phyloP scores from a whole-genome alignment of 1,140 invertebrate genomes.

The Hylaeus anthracinus region DNA sequence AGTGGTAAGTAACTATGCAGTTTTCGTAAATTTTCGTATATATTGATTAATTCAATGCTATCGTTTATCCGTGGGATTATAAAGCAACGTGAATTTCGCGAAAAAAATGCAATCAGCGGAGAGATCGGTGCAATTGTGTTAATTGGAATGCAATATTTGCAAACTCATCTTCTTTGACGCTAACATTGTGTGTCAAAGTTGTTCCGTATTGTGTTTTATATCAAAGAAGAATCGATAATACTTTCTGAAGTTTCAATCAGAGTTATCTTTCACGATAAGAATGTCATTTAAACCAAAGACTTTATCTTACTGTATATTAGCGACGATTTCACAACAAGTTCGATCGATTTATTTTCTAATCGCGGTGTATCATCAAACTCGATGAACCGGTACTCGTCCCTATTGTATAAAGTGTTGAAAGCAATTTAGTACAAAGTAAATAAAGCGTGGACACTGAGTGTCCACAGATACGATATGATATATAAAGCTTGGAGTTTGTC shows the following conservation, averaged over 20 bases:
- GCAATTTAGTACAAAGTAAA: background rate
- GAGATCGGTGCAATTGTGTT: background rate
- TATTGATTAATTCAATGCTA: background rate
- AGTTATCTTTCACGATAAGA: constrained; percentile 1
- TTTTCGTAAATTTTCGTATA: background rate
- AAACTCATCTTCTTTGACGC: background rate
- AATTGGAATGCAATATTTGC: background rate
- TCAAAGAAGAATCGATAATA: background rate
- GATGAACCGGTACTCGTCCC: background rate
- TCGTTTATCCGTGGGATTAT: background rate
- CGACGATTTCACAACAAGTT: background rate
- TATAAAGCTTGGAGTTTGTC: constrained; percentile 1
- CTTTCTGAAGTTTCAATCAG: background rate
- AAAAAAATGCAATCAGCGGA: background rate
- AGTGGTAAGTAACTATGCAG: too few species aligned
- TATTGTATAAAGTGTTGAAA: background rate
- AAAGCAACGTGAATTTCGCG: background rate
- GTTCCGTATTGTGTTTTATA: background rate
- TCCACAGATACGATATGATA: constrained; percentile 60
- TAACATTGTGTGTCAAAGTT: background rate
- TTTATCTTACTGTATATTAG: background rate
- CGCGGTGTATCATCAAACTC: background rate
- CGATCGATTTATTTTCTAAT: background rate
- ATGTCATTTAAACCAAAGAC: background rate
- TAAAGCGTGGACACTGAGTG: background rate